A percentile compares a stretch with the other conserved stretches of the same genome.
These are phyloP conservation scores for Mastomys coucha DNA, from an alignment of 2,113 vertebrate species.

Conservation along the genomic window DNA sequence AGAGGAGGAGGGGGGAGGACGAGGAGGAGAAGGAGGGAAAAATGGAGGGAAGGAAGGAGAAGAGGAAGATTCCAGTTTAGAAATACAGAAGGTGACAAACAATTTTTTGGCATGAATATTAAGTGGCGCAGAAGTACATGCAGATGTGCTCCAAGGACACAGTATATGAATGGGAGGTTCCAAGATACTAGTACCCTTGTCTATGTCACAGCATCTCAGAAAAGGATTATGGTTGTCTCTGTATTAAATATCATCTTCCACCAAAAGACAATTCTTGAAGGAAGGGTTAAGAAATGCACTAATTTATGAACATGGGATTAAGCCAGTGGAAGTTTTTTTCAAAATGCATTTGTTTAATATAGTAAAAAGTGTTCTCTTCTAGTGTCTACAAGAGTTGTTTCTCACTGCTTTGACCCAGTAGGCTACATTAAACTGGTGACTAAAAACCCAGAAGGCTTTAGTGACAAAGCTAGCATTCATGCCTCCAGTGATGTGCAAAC, in stretches of 20 bases:
- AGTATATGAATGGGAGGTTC: not conserved
- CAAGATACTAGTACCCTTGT: too few species aligned
- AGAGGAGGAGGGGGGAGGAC: too few species aligned
- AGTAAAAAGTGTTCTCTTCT: not conserved
- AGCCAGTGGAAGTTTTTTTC: not conserved
- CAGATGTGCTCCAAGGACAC: too few species aligned
- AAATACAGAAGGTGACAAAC: not conserved
- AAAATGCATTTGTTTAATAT: not conserved
- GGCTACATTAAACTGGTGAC: not conserved
- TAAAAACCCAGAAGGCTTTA: not conserved
- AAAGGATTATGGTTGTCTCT: not conserved
- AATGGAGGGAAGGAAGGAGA: too few species aligned
- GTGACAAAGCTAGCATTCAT: not conserved
- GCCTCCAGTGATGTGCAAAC: not conserved
- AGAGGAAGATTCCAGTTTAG: not conserved
- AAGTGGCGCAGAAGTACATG: not conserved
- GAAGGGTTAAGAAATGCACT: not conserved
- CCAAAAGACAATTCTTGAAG: not conserved
- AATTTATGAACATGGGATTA: not conserved
- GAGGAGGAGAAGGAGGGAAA: too few species aligned
- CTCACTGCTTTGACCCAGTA: not conserved
- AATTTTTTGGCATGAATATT: not conserved
- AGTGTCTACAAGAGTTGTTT: not conserved
- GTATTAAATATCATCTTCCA: not conserved
- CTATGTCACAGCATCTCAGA: not conserved